Percentiles rank a stretch among this genome's conserved stretches.
phyloP scores from a whole-genome alignment of 2,113 vertebrate species.

The Toxostoma redivivum region DNA sequence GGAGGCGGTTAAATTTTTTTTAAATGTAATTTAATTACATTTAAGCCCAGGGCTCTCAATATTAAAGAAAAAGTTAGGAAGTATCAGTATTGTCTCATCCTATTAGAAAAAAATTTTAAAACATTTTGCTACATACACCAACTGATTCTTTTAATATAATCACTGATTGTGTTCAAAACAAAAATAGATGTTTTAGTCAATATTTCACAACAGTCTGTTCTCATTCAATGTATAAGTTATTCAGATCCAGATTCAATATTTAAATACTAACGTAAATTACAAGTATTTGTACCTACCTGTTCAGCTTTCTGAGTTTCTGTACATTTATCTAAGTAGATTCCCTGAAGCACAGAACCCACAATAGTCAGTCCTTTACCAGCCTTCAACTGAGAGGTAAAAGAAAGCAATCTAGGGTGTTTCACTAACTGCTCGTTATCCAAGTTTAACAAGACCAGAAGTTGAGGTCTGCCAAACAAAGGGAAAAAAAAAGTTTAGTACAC shows the following conservation, averaged over 20 bases:
- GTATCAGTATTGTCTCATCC: not conserved
- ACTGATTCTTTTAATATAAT: not conserved
- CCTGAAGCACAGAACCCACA: conserved; percentile 89
- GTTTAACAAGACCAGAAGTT: conserved; percentile 89
- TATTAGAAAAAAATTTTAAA: not conserved
- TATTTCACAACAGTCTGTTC: not conserved
- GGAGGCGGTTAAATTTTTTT: not conserved
- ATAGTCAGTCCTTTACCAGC: conserved; percentile 96
- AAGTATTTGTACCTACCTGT: conserved; percentile 74
- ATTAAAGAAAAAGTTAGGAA: not conserved
- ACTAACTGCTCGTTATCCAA: conserved; percentile 82
- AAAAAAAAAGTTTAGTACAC: not conserved
- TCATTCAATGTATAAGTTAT: not conserved
- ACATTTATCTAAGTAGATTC: conserved; percentile 88
- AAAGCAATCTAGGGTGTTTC: conserved; percentile 91
- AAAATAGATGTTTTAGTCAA: not conserved
- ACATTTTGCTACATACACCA: not conserved
- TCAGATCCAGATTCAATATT: not conserved
- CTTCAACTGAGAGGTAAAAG: conserved; percentile 91
- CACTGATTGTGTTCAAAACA: not conserved
- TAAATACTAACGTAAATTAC: not conserved
- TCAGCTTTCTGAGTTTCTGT: conserved; percentile 84
- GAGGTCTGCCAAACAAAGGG: conserved; percentile 75
- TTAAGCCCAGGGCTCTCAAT: not conserved
- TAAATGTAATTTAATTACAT: not conserved